Percentiles rank a stretch among this genome's conserved stretches.
Evolutionary conservation across 2,113 vertebrate species (phyloP).

Genomic region (Sapajus apella): DNA sequence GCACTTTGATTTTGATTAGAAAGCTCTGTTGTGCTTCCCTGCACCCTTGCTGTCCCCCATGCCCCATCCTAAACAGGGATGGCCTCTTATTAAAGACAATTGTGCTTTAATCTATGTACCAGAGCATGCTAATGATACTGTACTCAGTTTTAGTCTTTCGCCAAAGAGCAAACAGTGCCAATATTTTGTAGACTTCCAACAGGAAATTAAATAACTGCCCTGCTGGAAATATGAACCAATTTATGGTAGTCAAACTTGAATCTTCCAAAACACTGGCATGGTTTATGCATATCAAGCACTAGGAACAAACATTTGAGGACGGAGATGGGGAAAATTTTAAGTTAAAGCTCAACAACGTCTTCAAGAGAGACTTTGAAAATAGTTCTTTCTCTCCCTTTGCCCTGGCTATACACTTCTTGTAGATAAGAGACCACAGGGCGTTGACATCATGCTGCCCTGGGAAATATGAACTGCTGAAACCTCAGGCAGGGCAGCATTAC

Average conservation of each 20-base stretch:
- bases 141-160: constrained; percentile 82
- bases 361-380: constrained; percentile 46
- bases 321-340: constrained; percentile 54
- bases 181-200: constrained; percentile 90
- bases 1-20: constrained; percentile 64
- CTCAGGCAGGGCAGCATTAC: constrained; percentile 1
- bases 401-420: not conserved
- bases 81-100: constrained; percentile 79
- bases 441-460: constrained; percentile 26
- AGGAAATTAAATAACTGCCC: constrained; percentile 93
- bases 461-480: constrained; percentile 49
- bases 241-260: constrained; percentile 88
- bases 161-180: constrained; percentile 86
- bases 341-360: constrained; percentile 66
- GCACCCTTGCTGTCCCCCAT: not conserved
- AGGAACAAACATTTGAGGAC: constrained; percentile 70
- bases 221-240: constrained; percentile 92
- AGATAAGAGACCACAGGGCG: not conserved
- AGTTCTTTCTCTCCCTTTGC: not conserved
- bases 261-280: constrained; percentile 85
- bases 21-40: not conserved
- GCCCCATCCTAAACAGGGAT: constrained; percentile 67
- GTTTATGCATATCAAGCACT: constrained; percentile 71
- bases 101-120: constrained; percentile 72
- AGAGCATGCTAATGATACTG: constrained; percentile 82